Conservation (phyloP, 2,113 vertebrate genomes). For the Acrocephalus arundinaceus region DNA sequence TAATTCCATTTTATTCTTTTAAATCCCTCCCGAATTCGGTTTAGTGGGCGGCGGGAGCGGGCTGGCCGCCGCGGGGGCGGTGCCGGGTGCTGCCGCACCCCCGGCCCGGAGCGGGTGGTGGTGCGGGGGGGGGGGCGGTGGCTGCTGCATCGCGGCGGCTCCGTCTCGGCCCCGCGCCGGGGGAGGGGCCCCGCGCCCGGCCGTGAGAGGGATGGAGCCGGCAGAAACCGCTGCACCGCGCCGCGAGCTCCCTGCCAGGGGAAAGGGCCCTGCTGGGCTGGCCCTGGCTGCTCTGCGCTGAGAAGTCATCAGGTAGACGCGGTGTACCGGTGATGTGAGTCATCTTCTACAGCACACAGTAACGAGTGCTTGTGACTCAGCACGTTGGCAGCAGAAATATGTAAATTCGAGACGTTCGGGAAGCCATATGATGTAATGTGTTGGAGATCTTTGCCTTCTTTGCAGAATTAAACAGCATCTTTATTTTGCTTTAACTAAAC, state of each 20-base stretch:
- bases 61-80: background rate
- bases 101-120: background rate
- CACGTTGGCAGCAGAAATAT: background rate
- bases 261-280: background rate
- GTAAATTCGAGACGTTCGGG: background rate
- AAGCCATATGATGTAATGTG: background rate
- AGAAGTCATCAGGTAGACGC: background rate
- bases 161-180: background rate
- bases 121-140: background rate
- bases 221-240: background rate
- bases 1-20: background rate
- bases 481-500: background rate
- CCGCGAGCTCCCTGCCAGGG: background rate
- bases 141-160: background rate
- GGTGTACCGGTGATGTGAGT: background rate
- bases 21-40: too few species aligned
- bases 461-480: background rate
- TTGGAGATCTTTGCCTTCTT: background rate
- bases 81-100: background rate
- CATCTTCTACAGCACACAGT: background rate
- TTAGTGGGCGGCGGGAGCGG: background rate
- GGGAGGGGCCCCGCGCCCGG: background rate
- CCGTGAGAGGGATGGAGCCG: background rate
- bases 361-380: conserved; percentile 29
- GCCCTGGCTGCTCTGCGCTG: too few species aligned